Evolutionary conservation across 2,888 invertebrate genomes (phyloP).

Genomic region (Pterostichus madidus): DNA sequence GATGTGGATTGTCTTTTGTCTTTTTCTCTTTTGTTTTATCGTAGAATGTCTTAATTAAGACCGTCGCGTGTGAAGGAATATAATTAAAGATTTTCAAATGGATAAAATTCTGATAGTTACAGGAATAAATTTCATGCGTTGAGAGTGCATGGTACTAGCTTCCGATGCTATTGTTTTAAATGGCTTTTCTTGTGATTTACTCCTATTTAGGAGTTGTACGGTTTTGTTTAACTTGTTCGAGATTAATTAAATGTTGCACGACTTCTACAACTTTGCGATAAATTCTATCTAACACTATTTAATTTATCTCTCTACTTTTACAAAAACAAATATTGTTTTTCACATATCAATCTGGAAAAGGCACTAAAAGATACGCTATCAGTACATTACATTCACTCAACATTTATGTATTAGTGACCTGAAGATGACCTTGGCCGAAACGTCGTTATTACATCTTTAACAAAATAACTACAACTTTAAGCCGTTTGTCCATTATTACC

Average conservation of each 20-base stretch:
- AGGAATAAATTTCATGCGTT: constrained; percentile 18
- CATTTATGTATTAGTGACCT: too few relatives aligned
- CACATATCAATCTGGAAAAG: too few relatives aligned
- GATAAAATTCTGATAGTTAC: constrained; percentile 48
- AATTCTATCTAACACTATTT: constrained; percentile 6
- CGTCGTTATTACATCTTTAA: too few relatives aligned
- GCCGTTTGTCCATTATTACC: too few relatives aligned
- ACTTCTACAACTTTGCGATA: constrained; percentile 21
- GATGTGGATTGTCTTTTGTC: constrained; percentile 4
- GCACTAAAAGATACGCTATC: too few relatives aligned
- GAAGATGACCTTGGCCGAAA: too few relatives aligned
- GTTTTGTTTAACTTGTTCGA: constrained; percentile 37
- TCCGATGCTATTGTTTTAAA: constrained; percentile 36
- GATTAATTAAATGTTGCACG: constrained; percentile 47
- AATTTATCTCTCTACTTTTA: constrained; percentile 11
- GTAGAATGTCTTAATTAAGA: constrained; percentile 49
- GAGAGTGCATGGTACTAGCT: neutral
- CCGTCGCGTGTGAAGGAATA: constrained; percentile 32
- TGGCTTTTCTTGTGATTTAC: constrained; percentile 22
- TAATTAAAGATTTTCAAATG: constrained; percentile 56
- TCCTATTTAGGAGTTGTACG: constrained; percentile 29
- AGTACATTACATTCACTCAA: too few relatives aligned
- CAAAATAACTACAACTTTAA: too few relatives aligned
- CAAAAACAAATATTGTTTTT: too few relatives aligned
- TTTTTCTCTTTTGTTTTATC: constrained; percentile 37